A percentile compares a stretch with the other conserved stretches of the same genome.
Conservation (phyloP, 2,888 invertebrate species). For the Synergus umbraculus region DNA sequence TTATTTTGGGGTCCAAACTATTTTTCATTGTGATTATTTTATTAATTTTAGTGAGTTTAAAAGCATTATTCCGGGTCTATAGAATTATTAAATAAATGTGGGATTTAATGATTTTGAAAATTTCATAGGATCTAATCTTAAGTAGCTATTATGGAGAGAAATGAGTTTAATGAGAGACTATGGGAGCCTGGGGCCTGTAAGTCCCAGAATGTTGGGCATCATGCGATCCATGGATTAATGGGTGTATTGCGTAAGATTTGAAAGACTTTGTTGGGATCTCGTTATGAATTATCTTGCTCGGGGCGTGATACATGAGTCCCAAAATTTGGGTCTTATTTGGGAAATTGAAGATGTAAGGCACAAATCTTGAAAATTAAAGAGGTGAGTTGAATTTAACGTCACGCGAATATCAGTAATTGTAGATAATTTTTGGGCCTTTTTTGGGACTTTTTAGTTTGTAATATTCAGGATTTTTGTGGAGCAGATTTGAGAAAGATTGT, state of each 20-base stretch:
- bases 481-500: too few species aligned
- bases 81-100: neutral
- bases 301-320: constrained; percentile 23
- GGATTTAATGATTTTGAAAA: constrained; percentile 1
- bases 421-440: neutral
- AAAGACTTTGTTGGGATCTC: constrained; percentile 25
- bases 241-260: constrained; percentile 6
- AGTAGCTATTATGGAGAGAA: constrained; percentile 23
- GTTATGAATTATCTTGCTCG: constrained; percentile 14
- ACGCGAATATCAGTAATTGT: constrained; percentile 1
- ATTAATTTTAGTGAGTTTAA: neutral
- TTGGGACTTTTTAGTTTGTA: neutral
- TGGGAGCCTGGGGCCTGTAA: neutral
- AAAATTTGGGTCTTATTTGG: constrained; percentile 38
- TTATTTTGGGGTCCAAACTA: neutral
- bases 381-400: neutral
- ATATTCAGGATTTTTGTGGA: too few species aligned
- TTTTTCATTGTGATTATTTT: neutral
- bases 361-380: constrained; percentile 40
- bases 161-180: constrained; percentile 23
- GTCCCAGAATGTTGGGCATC: constrained; percentile 56
- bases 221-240: constrained; percentile 64
- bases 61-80: neutral
- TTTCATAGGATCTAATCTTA: neutral
- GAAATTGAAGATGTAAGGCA: constrained; percentile 6